Evolutionary conservation across 1,140 invertebrate species (phyloP).

Genomic region (Oryctes rhinoceros): DNA sequence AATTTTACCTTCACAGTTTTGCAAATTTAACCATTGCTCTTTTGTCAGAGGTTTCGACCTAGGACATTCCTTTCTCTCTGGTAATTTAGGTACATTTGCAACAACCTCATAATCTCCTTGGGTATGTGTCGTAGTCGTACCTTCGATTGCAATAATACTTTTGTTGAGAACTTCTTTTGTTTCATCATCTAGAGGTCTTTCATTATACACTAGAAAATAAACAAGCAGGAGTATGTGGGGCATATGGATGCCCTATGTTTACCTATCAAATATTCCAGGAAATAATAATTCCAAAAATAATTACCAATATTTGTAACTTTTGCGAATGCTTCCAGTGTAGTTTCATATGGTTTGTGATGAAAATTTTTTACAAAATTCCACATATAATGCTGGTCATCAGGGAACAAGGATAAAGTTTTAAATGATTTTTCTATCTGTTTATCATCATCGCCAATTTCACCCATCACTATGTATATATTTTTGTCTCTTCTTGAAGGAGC

Average conservation of each 20-base stretch:
- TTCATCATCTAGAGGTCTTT: slow-evolving; percentile 65
- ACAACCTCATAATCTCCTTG: slow-evolving; percentile 77
- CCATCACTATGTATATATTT: slow-evolving; percentile 73
- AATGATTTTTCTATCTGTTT: slow-evolving; percentile 82
- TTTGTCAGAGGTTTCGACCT: slow-evolving; percentile 75
- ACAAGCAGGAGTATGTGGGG: neutral
- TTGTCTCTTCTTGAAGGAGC: slow-evolving; percentile 74
- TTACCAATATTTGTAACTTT: slow-evolving; percentile 79
- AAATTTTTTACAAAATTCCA: slow-evolving; percentile 78
- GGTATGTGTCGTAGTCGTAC: slow-evolving; percentile 59
- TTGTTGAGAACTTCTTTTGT: slow-evolving; percentile 68
- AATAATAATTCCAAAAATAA: slow-evolving; percentile 46
- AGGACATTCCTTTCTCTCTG: slow-evolving; percentile 66
- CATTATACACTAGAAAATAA: slow-evolving; percentile 62
- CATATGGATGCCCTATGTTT: neutral
- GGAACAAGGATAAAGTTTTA: slow-evolving; percentile 83
- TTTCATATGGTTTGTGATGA: slow-evolving; percentile 79
- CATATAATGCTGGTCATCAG: slow-evolving; percentile 72
- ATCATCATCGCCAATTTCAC: slow-evolving; percentile 66
- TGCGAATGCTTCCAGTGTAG: slow-evolving; percentile 82
- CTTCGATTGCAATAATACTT: slow-evolving; percentile 61
- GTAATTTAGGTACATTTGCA: slow-evolving; percentile 66
- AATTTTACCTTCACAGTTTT: slow-evolving; percentile 81
- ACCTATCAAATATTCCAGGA: slow-evolving; percentile 41
- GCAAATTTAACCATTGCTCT: slow-evolving; percentile 81